Evolutionary conservation across 2,797 vertebrate genomes (phyloP).

Genomic region (Arremon brunneinucha): DNA sequence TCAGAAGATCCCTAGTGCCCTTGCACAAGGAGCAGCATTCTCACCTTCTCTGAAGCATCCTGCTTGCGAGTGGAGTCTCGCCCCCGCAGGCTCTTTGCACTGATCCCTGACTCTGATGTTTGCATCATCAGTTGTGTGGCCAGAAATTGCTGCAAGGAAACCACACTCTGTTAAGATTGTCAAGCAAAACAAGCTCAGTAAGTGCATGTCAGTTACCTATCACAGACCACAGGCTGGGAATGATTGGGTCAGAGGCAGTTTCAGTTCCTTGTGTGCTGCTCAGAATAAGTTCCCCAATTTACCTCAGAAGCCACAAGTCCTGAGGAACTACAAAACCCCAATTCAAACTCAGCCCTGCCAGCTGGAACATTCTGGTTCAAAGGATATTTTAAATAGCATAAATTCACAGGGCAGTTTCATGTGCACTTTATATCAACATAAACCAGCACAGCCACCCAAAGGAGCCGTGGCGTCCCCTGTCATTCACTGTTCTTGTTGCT

Average conservation of each 20-base stretch:
- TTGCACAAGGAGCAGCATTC: conserved; percentile 26
- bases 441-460: not conserved
- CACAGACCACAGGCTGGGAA: conserved; percentile 33
- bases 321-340: not conserved
- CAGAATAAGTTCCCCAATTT: conserved; percentile 22
- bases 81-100: conserved; percentile 96
- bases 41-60: conserved; percentile 96
- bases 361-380: not conserved
- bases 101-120: conserved; percentile 96
- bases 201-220: not conserved
- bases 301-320: conserved; percentile 36
- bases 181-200: conserved; percentile 41
- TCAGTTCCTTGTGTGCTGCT: conserved; percentile 35
- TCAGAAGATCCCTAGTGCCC: not conserved
- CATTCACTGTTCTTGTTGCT: not conserved
- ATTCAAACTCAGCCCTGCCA: not conserved
- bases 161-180: conserved; percentile 37
- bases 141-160: conserved; percentile 84
- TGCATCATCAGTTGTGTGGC: conserved; percentile 92
- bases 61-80: conserved; percentile 93
- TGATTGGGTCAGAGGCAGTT: conserved; percentile 11
- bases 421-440: not conserved
- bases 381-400: not conserved
- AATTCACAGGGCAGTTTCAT: not conserved
- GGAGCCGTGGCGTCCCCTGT: not conserved